These are phyloP conservation scores for Diprion similis DNA, from an alignment of 1,140 invertebrate species.

Conservation along the genomic window DNA sequence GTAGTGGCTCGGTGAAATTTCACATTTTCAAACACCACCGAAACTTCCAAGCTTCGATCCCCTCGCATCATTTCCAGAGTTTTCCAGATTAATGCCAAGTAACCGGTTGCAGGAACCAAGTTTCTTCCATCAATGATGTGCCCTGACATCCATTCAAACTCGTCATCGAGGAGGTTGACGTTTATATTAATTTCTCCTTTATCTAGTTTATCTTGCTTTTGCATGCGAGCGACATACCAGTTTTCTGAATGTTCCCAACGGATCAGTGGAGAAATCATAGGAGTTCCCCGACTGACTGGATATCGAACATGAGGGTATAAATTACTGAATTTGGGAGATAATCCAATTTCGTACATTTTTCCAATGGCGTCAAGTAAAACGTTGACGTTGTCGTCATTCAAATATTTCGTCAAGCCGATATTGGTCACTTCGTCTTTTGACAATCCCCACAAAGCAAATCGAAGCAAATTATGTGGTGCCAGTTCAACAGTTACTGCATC, in stretches of 20 bases:
- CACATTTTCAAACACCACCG: conserved; percentile 85
- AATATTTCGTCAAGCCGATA: conserved; percentile 78
- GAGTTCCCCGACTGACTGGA: conserved; percentile 81
- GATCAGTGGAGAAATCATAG: conserved; percentile 78
- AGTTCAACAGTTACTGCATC: conserved; percentile 85
- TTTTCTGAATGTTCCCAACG: conserved; percentile 86
- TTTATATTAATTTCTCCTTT: conserved; percentile 42
- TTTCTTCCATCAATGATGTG: conserved; percentile 64
- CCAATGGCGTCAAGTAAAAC: conserved; percentile 75
- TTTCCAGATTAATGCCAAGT: conserved; percentile 82
- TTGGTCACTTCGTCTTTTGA: conserved; percentile 66
- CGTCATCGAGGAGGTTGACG: conserved; percentile 53
- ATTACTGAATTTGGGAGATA: conserved; percentile 58
- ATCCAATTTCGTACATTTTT: conserved; percentile 59
- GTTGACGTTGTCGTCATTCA: conserved; percentile 69
- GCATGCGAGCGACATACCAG: conserved; percentile 62
- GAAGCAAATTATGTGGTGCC: conserved; percentile 70
- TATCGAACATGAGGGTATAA: conserved; percentile 72
- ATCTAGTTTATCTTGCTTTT: conserved; percentile 14
- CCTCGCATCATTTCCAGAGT: conserved; percentile 78
- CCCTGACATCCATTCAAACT: conserved; percentile 58
- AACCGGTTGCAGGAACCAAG: conserved; percentile 60
- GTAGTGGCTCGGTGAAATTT: conserved; percentile 80
- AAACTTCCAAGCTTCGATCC: conserved; percentile 70
- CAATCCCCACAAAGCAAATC: conserved; percentile 66